These are phyloP conservation scores for Caenorhabditis virilis DNA, from an alignment of 2,888 invertebrate species.

Conservation along the genomic window DNA sequence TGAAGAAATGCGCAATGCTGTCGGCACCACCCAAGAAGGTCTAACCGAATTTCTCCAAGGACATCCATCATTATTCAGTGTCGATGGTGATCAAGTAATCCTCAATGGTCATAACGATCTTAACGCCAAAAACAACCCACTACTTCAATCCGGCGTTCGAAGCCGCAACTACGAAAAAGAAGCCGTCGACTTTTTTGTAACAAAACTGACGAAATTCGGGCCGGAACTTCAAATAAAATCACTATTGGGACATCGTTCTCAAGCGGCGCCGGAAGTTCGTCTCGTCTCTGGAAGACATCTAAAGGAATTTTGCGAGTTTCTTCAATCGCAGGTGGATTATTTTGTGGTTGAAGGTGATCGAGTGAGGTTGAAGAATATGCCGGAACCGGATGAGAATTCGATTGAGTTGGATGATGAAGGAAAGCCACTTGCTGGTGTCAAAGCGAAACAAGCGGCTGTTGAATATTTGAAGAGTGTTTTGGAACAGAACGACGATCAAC, in stretches of 20 bases:
- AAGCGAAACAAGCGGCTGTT: slow-evolving; percentile 68
- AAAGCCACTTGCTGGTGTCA: slow-evolving; percentile 62
- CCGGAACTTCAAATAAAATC: slow-evolving; percentile 91
- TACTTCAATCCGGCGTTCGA: slow-evolving; percentile 53
- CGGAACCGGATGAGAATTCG: slow-evolving; percentile 63
- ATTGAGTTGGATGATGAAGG: slow-evolving; percentile 68
- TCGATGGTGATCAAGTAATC: slow-evolving; percentile 80
- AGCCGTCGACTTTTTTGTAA: slow-evolving; percentile 95
- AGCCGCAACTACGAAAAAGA: slow-evolving; percentile 84
- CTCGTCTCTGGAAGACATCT: slow-evolving; percentile 93
- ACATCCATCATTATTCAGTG: slow-evolving; percentile 86
- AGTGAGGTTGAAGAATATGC: slow-evolving; percentile 67
- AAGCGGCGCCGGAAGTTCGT: slow-evolving; percentile 91
- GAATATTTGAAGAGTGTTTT: slow-evolving; percentile 65
- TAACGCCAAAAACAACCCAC: slow-evolving; percentile 66
- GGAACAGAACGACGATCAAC: slow-evolving; percentile 66
- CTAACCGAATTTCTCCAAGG: slow-evolving; percentile 86
- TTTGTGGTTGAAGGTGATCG: slow-evolving; percentile 77
- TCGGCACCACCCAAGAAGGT: slow-evolving; percentile 71
- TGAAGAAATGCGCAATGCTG: slow-evolving; percentile 89
- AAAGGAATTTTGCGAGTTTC: slow-evolving; percentile 89
- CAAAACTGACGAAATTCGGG: slow-evolving; percentile 91
- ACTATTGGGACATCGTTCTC: slow-evolving; percentile 88
- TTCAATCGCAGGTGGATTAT: slow-evolving; percentile 81
- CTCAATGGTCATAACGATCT: slow-evolving; percentile 69